These are phyloP conservation scores for Protobothrops mucrosquamatus DNA, from an alignment of 2,113 vertebrate species.

Conservation along the genomic window DNA sequence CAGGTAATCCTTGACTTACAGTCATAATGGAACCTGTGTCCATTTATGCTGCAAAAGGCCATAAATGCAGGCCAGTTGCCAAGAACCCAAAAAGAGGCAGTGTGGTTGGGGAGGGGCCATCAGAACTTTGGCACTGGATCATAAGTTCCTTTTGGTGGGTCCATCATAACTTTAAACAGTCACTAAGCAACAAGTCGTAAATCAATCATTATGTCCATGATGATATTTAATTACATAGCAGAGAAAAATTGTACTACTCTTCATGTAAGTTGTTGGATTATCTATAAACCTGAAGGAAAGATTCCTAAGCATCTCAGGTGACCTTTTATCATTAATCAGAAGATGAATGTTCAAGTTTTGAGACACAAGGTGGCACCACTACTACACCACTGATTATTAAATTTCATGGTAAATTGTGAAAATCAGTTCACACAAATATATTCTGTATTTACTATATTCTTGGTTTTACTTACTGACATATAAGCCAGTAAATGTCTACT, in stretches of 20 bases:
- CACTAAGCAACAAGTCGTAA: neutral
- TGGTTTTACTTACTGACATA: neutral
- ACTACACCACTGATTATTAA: slow-evolving; percentile 35
- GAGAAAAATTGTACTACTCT: neutral
- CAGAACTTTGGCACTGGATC: neutral
- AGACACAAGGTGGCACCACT: neutral
- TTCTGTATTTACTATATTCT: neutral
- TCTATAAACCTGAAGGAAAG: slow-evolving; percentile 51
- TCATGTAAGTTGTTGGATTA: neutral
- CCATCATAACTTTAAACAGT: neutral
- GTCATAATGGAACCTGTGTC: neutral
- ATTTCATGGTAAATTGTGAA: slow-evolving; percentile 54
- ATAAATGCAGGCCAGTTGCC: neutral
- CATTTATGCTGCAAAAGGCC: neutral
- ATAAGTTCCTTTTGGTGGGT: neutral
- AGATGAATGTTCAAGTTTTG: slow-evolving; percentile 42
- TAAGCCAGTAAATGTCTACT: neutral
- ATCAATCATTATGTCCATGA: neutral
- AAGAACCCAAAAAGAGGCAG: neutral
- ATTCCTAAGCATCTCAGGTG: slow-evolving; percentile 56
- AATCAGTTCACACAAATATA: neutral
- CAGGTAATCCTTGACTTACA: neutral
- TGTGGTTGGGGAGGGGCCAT: neutral
- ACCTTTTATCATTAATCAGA: slow-evolving; percentile 33
- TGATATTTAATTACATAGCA: neutral